Evolutionary conservation across 2,113 vertebrate species (phyloP), one percentile per base, ranked within the genome.

Genomic region (Procavia capensis): DNA sequence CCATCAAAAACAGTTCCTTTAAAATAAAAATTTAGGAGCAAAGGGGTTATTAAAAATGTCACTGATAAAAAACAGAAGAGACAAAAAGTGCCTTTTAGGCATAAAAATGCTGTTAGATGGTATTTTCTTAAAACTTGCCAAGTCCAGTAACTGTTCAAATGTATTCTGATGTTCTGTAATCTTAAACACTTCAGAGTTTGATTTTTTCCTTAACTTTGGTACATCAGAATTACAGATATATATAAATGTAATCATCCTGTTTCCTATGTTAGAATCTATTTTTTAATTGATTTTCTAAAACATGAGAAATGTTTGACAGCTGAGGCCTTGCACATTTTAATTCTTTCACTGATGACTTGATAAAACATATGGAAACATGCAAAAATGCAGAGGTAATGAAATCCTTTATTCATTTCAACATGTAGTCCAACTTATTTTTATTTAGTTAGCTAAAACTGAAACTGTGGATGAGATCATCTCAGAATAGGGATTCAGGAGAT

Each of bases 181-280:
- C n/a, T 78, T 96, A 92, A 95, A 70, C 43, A 97, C 22, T 96
- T 87, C 70, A 68, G 6, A 76, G 29, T 94, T 87, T 85, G 14
- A 13, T 86, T 13, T 84, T 83, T 79, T 68, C 50, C 50, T 50
- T 79, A 87, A 85, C 63, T 89, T 95, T 61, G 61, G 43, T 45
- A 9, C 17, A 63, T 89, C 70, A 90, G 19, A 57, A 31, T 9
- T 47, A 13, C 31, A n/a, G 78, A 45, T 80, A 29, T 85, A 85
- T 70, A 91, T 90, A 75, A 90, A 95, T 81, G 59, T 85, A 85
- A 82, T 63, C 25, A 70, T 87, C 27, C 39, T 68, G 2, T 89
- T 25, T 93, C 75, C 36, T 89, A 39, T 89, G 5, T 57, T 95
- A 76, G 94, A 13, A 93, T 79, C 39, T 68, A 59, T 19, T 93